These are phyloP conservation scores for Dendrophyllia cribrosa DNA, from an alignment of 64 coral and sea anemone species.

Conservation along the genomic window DNA sequence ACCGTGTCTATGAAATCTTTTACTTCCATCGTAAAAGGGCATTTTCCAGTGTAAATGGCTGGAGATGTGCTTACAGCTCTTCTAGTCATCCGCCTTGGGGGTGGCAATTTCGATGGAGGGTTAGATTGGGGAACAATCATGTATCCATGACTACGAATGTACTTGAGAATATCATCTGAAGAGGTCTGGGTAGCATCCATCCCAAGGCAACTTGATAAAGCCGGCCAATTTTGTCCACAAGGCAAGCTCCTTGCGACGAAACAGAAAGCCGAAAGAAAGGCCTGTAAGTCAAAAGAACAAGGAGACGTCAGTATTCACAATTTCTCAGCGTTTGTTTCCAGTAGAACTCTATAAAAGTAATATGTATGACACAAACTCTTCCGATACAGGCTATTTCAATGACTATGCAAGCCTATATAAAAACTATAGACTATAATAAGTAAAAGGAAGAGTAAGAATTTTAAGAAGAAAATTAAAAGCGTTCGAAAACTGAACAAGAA, in stretches of 20 bases:
- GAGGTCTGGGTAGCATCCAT: not conserved
- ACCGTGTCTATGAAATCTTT: conserved; percentile 5
- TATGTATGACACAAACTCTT: too few species aligned
- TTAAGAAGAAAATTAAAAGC: too few species aligned
- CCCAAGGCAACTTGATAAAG: not conserved
- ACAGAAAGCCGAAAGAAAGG: not conserved
- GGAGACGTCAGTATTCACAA: too few species aligned
- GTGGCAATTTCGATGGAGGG: not conserved
- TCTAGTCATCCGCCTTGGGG: not conserved
- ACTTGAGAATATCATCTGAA: not conserved
- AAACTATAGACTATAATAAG: too few species aligned
- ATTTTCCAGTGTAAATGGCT: not conserved
- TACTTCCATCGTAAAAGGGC: not conserved
- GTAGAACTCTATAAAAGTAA: too few species aligned
- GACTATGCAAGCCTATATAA: too few species aligned
- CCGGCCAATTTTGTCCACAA: not conserved
- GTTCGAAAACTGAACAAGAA: too few species aligned
- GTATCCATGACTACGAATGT: not conserved
- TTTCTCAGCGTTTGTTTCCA: too few species aligned
- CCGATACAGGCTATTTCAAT: too few species aligned
- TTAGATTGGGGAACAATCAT: conserved; percentile 4
- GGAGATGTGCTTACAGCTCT: not conserved
- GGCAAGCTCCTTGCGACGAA: not conserved
- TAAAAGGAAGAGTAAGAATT: too few species aligned
- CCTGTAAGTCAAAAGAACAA: not conserved